A percentile compares a stretch with the other conserved stretches of the same genome.
phyloP scores from a whole-genome alignment of 2,113 vertebrate species.

The Cisticola juncidis region DNA sequence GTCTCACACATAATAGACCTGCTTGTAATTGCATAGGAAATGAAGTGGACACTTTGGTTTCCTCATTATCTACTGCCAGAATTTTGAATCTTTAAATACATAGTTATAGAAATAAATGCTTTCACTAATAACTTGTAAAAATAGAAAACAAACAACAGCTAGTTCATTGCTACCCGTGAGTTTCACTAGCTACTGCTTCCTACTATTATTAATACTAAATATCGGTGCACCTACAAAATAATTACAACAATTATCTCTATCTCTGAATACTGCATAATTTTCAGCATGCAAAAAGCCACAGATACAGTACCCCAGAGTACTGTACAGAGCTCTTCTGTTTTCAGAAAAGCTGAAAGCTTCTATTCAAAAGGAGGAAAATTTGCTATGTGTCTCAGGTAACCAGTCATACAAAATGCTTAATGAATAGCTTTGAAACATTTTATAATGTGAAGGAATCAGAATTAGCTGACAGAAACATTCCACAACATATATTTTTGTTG shows the following conservation, averaged over 20 bases:
- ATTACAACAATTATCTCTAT: neutral
- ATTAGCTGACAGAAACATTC: neutral
- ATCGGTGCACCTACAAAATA: neutral
- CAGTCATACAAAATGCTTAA: neutral
- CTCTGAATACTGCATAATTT: neutral
- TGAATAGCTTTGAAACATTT: neutral
- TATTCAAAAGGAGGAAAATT: neutral
- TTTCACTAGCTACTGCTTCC: neutral
- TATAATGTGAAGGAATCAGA: neutral
- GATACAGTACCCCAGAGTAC: neutral
- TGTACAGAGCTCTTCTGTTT: neutral
- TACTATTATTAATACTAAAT: neutral
- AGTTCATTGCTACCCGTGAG: neutral
- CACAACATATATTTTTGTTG: neutral
- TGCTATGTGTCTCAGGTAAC: neutral
- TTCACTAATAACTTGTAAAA: neutral
- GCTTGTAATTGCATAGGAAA: neutral
- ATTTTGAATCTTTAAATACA: neutral
- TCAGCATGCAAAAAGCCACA: neutral
- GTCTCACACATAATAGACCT: neutral
- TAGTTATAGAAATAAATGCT: neutral
- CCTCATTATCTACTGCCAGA: neutral
- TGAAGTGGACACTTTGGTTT: neutral
- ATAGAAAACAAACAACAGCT: neutral
- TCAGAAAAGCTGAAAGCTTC: neutral